Conservation (phyloP, 2,888 invertebrate genomes). For the Macaria notata region DNA sequence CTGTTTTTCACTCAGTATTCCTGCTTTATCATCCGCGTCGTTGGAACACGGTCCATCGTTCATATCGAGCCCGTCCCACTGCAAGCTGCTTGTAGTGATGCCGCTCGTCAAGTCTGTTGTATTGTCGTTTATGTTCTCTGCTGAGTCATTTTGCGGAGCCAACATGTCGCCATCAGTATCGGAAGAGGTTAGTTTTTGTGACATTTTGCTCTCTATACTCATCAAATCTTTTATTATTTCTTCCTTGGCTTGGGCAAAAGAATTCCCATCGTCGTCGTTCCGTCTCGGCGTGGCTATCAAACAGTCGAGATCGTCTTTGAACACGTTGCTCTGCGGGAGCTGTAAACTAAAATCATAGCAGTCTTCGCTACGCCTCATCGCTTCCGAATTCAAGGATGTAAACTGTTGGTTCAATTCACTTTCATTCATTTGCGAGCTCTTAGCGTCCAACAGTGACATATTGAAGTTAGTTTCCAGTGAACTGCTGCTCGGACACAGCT, state of each 20-base stretch:
- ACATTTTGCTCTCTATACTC: conserved; percentile 70
- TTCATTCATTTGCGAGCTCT: conserved; percentile 59
- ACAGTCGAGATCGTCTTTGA: conserved; percentile 70
- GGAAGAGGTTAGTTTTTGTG: conserved; percentile 39
- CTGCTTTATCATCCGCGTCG: conserved; percentile 28
- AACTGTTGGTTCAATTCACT: conserved; percentile 58
- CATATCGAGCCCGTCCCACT: conserved; percentile 52
- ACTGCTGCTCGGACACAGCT: conserved; percentile 66
- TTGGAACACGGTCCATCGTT: conserved; percentile 24
- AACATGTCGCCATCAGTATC: conserved; percentile 32
- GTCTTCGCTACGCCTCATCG: conserved; percentile 63
- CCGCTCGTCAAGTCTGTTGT: conserved; percentile 32
- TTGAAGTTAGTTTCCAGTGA: conserved; percentile 67
- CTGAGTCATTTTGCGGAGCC: conserved; percentile 35
- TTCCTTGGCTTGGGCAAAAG: conserved; percentile 60
- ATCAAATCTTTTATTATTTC: conserved; percentile 74
- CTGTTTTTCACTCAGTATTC: conserved; percentile 36
- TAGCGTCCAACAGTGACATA: conserved; percentile 67
- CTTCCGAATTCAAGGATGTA: conserved; percentile 61
- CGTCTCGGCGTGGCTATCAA: conserved; percentile 67
- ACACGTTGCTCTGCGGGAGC: conserved; percentile 62
- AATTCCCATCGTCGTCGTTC: conserved; percentile 50
- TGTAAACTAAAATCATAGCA: conserved; percentile 71
- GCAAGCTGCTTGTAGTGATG: conserved; percentile 39
- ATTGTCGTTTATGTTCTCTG: conserved; percentile 26